phyloP scores from a whole-genome alignment of 2,113 vertebrate genomes.

The Grus americana region DNA sequence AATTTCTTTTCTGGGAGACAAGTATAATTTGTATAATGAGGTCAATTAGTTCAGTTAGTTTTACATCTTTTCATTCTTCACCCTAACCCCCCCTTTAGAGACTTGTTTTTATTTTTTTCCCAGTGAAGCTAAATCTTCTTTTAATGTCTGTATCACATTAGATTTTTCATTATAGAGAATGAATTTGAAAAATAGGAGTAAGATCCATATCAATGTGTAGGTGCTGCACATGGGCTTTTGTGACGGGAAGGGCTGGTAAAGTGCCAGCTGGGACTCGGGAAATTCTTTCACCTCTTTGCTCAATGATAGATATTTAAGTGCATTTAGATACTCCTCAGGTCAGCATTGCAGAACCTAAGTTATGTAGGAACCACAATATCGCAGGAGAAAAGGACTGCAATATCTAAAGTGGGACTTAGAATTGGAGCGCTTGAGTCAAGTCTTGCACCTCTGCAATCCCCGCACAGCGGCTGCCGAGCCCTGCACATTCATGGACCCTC shows the following conservation, averaged over 20 bases:
- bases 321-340: neutral
- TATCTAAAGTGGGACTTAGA: neutral
- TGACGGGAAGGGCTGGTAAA: neutral
- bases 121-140: neutral
- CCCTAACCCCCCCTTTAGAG: neutral
- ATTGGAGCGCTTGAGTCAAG: neutral
- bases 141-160: neutral
- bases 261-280: neutral
- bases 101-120: neutral
- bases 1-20: neutral
- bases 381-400: neutral
- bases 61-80: neutral
- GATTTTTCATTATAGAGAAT: neutral
- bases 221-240: neutral
- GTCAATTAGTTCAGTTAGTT: neutral
- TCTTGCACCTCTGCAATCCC: neutral
- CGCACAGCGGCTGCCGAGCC: rapidly evolving
- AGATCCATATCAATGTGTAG: neutral
- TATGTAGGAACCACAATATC: neutral
- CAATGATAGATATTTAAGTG: neutral
- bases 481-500: rapidly evolving
- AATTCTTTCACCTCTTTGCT: neutral
- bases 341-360: neutral
- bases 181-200: neutral
- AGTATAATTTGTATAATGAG: neutral